Evolutionary conservation across 2,797 vertebrate genomes (phyloP).

Genomic region (Sebastes itinus): DNA sequence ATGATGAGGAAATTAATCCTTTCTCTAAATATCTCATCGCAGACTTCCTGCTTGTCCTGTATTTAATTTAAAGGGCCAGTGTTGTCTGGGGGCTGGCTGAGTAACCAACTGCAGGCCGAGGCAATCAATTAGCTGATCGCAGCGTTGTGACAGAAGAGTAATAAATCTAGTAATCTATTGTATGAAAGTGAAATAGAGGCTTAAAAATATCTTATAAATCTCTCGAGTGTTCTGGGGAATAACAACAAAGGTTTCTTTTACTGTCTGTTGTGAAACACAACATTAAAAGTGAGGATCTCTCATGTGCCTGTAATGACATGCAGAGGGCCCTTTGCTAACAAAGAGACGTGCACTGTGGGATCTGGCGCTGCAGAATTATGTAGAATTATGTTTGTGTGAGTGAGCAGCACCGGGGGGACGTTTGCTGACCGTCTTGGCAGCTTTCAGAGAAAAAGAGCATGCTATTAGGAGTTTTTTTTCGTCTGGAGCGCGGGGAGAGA

Average conservation of each 20-base stretch:
- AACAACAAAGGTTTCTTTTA: background rate
- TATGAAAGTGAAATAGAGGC: background rate
- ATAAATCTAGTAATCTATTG: conserved; percentile 1
- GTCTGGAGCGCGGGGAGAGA: conserved; percentile 64
- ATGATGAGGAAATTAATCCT: background rate
- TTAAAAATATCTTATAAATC: conserved; percentile 24
- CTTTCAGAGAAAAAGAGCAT: conserved; percentile 46
- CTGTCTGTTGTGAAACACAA: conserved; percentile 6
- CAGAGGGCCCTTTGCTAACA: conserved; percentile 35
- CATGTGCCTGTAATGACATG: conserved; percentile 36
- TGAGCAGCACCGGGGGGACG: conserved; percentile 56
- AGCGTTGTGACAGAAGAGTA: background rate
- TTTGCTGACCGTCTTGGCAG: conserved; percentile 61
- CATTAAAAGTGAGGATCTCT: conserved; percentile 14
- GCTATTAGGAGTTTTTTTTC: conserved; percentile 55
- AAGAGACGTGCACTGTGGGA: conserved; percentile 53
- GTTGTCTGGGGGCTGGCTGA: background rate
- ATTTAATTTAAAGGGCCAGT: background rate
- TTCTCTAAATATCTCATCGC: background rate
- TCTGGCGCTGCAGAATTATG: conserved; percentile 51
- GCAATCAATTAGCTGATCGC: background rate
- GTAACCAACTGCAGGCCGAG: background rate
- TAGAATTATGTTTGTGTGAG: conserved; percentile 61
- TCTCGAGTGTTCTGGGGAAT: background rate
- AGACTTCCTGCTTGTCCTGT: background rate